These are phyloP conservation scores for Chaetodon trifasciatus DNA, from an alignment of 2,797 vertebrate species.

Conservation along the genomic window DNA sequence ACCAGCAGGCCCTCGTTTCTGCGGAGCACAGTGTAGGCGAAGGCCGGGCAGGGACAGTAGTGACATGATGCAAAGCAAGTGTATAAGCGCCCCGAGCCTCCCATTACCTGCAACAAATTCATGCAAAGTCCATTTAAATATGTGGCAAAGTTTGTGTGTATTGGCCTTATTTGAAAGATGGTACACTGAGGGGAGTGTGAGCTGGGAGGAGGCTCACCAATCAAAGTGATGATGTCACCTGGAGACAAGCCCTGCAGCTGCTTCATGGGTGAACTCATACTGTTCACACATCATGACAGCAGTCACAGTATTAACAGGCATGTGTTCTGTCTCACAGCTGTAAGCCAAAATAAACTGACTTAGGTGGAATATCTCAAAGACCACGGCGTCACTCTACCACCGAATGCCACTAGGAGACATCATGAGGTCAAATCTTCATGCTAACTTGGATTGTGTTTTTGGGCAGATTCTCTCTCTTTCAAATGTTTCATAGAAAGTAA, in stretches of 20 bases:
- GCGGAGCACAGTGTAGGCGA: slow-evolving; percentile 90
- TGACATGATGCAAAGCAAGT: slow-evolving; percentile 93
- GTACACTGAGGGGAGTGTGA: not conserved
- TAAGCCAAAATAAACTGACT: not conserved
- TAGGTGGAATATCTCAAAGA: not conserved
- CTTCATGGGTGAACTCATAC: slow-evolving; percentile 27
- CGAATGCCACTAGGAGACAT: not conserved
- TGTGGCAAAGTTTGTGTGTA: not conserved
- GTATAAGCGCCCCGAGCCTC: slow-evolving; percentile 91
- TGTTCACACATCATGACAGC: not conserved
- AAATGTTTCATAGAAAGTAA: slow-evolving; percentile 21
- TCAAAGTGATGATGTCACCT: slow-evolving; percentile 4
- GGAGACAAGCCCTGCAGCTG: slow-evolving; percentile 24
- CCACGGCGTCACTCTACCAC: not conserved
- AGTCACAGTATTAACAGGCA: not conserved
- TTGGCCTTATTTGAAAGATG: not conserved
- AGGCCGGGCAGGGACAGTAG: slow-evolving; percentile 94
- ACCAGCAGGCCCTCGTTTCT: slow-evolving; percentile 92
- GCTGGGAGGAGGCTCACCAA: not conserved
- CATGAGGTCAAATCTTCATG: not conserved
- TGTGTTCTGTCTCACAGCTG: not conserved
- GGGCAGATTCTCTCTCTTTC: not conserved
- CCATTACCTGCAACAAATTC: slow-evolving; percentile 87
- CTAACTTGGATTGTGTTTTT: not conserved
- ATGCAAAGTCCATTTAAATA: slow-evolving; percentile 41